Evolutionary conservation across 2,113 vertebrate genomes (phyloP).

Genomic region (Corythornis vintsioides): DNA sequence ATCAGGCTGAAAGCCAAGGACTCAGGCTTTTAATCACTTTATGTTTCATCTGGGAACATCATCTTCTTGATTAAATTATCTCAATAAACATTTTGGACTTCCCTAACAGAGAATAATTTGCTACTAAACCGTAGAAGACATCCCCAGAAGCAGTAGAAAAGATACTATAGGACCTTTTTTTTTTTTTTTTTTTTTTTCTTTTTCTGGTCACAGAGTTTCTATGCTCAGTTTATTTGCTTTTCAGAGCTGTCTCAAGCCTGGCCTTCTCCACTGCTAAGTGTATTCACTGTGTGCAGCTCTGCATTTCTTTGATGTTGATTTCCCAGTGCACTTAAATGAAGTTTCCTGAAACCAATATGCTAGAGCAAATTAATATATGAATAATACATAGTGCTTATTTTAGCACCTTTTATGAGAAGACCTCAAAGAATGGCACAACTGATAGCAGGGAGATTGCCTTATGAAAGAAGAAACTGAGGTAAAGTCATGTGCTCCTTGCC

Average conservation of each 20-base stretch:
- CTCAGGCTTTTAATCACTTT: fast-evolving
- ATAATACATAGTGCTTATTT: conserved; percentile 52
- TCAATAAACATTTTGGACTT: background rate
- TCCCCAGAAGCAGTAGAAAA: background rate
- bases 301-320: conserved; percentile 51
- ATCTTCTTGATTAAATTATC: background rate
- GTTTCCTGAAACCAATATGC: conserved; percentile 49
- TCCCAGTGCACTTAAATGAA: conserved; percentile 33
- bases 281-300: background rate
- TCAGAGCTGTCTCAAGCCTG: background rate
- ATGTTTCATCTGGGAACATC: background rate
- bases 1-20: background rate
- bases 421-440: background rate
- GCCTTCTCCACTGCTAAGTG: background rate
- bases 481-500: background rate
- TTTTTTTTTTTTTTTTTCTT: background rate
- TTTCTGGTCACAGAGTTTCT: background rate
- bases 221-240: background rate
- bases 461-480: background rate
- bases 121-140: background rate
- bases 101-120: background rate
- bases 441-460: background rate
- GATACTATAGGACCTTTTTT: background rate
- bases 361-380: conserved; percentile 47
- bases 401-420: conserved; percentile 24